These are phyloP conservation scores for Brachionichthys hirsutus DNA, from an alignment of 2,113 vertebrate genomes.

Conservation along the genomic window DNA sequence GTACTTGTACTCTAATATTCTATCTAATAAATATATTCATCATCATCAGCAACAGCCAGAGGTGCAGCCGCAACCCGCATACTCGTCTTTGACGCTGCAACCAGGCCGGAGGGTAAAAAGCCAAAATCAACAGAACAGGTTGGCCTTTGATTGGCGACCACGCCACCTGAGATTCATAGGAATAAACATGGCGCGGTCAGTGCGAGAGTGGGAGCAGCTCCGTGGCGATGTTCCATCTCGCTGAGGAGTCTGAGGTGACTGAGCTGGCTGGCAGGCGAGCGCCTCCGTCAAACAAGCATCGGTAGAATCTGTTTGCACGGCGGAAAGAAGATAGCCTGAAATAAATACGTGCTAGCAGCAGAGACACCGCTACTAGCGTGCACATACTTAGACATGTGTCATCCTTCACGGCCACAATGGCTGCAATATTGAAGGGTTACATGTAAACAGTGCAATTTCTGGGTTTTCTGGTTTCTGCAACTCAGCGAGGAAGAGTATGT, in stretches of 20 bases:
- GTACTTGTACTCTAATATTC: no score
- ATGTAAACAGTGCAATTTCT: conserved; percentile 80
- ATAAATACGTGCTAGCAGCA: conserved; percentile 61
- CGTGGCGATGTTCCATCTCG: conserved; percentile 49
- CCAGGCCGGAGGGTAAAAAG: conserved; percentile 33
- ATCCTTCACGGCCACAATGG: conserved; percentile 67
- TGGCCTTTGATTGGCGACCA: conserved; percentile 51
- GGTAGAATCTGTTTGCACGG: conserved; percentile 47
- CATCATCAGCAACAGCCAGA: no score
- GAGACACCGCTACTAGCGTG: conserved; percentile 59
- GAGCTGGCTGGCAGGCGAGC: no score
- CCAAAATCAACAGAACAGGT: conserved; percentile 61
- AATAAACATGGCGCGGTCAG: conserved; percentile 49
- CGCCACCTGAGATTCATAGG: conserved; percentile 56
- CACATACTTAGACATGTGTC: conserved; percentile 63
- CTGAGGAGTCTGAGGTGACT: conserved; percentile 63
- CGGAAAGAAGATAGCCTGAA: conserved; percentile 65
- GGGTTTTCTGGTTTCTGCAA: conserved; percentile 80
- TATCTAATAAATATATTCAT: no score
- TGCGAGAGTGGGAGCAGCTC: no score
- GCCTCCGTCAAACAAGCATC: conserved; percentile 65
- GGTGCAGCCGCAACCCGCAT: conserved; percentile 71
- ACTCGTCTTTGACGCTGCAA: conserved; percentile 59
- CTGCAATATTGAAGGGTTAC: conserved; percentile 75
- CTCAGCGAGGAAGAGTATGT: conserved; percentile 73